phyloP scores from a whole-genome alignment of 2,888 invertebrate species.

The Ophion costatus region DNA sequence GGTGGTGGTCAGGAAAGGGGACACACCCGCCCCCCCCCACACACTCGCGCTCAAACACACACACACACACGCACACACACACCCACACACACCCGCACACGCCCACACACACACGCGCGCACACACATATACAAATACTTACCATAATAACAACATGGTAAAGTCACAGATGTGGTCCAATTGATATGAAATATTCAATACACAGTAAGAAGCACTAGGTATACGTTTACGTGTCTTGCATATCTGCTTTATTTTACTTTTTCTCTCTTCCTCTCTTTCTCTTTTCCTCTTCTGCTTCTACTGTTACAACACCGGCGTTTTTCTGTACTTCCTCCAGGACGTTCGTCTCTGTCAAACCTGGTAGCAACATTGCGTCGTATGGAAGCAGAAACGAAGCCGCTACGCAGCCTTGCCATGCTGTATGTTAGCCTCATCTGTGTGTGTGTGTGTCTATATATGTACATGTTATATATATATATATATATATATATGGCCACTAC shows the following conservation, averaged over 20 bases:
- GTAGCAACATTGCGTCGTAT: conserved; percentile 50
- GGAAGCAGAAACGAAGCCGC: conserved; percentile 49
- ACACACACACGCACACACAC: too few species aligned
- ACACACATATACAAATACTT: too few species aligned
- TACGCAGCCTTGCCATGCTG: conserved; percentile 16
- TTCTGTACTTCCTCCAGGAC: conserved; percentile 45
- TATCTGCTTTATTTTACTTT: conserved; percentile 30
- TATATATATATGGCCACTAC: neutral
- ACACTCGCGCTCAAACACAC: too few species aligned
- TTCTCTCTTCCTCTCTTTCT: neutral
- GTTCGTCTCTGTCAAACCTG: conserved; percentile 53
- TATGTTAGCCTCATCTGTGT: conserved; percentile 37
- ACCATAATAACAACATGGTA: too few species aligned
- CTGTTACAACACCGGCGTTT: conserved; percentile 9
- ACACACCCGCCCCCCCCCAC: too few species aligned
- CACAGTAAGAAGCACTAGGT: conserved; percentile 29
- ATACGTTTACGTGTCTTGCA: conserved; percentile 53
- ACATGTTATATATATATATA: neutral
- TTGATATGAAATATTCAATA: neutral
- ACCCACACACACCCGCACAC: too few species aligned
- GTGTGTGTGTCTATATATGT: neutral
- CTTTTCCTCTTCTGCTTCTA: neutral
- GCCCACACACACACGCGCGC: too few species aligned
- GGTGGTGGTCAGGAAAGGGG: too few species aligned
- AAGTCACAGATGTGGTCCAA: neutral